A percentile compares a stretch with the other conserved stretches of the same genome.
Evolutionary conservation across 1,140 invertebrate species (phyloP).

Genomic region (Rhizoglyphus robini): DNA sequence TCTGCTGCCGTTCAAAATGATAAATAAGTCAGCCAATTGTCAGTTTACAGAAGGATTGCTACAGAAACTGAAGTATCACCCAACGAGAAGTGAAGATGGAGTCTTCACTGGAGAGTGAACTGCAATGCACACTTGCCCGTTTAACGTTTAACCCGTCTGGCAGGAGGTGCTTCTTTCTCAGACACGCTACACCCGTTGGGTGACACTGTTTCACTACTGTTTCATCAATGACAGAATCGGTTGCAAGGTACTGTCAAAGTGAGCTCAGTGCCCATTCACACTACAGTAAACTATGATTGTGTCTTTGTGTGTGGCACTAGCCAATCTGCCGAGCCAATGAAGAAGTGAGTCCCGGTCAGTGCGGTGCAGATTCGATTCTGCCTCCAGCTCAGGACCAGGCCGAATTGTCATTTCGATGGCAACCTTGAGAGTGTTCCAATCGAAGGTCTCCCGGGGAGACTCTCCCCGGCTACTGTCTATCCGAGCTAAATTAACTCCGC

Average conservation of each 20-base stretch:
- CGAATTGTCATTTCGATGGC: neutral
- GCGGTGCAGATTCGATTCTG: no score
- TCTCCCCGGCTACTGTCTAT: neutral
- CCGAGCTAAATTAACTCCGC: no score
- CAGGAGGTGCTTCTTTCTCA: no score
- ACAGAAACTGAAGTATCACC: no score
- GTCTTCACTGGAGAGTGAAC: neutral
- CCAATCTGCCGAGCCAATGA: constrained; percentile 4
- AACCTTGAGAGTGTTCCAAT: neutral
- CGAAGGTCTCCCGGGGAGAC: no score
- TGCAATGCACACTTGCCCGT: neutral
- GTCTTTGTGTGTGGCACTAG: neutral
- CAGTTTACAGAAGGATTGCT: no score
- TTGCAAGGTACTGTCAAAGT: no score
- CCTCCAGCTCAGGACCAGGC: neutral
- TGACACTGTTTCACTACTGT: neutral
- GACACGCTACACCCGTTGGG: neutral
- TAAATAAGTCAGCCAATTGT: no score
- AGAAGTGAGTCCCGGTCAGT: constrained; percentile 2
- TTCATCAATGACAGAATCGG: neutral
- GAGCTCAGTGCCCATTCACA: no score
- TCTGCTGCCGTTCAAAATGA: no score
- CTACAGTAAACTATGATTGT: neutral
- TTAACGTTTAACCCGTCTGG: neutral
- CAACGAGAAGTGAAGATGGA: neutral